A percentile compares a stretch with the other conserved stretches of the same genome.
Evolutionary conservation across 2,888 invertebrate species (phyloP).

Genomic region (Agriopis leucophaearia): DNA sequence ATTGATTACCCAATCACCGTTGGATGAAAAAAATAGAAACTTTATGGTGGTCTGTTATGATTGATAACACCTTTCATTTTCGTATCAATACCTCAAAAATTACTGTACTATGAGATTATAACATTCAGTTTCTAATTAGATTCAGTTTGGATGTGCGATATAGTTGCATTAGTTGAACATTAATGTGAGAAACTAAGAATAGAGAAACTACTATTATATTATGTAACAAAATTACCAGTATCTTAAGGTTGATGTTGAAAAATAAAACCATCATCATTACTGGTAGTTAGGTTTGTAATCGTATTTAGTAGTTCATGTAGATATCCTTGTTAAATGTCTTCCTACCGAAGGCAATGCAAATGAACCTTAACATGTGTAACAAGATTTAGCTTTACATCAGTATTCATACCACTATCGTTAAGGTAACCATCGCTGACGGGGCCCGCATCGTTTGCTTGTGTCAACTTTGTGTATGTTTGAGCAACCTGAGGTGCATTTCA

Average conservation of each 20-base stretch:
- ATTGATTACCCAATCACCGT: conserved; percentile 27
- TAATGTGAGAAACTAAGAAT: conserved; percentile 21
- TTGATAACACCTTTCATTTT: conserved; percentile 44
- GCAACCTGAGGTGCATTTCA: conserved; percentile 69
- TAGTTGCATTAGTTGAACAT: conserved; percentile 11
- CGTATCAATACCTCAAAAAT: conserved; percentile 23
- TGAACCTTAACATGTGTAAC: conserved; percentile 52
- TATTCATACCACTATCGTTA: conserved; percentile 60
- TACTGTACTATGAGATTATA: conserved; percentile 7
- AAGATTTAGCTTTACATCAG: conserved; percentile 57
- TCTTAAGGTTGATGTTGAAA: background rate
- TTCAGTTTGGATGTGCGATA: conserved; percentile 18
- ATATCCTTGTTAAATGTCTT: conserved; percentile 41
- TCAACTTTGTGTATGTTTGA: conserved; percentile 68
- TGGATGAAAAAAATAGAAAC: conserved; percentile 8
- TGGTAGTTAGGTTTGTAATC: background rate
- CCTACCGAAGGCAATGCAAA: conserved; percentile 51
- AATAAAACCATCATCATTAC: background rate
- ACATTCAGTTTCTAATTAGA: conserved; percentile 38
- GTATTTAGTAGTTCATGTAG: conserved; percentile 15
- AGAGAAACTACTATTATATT: background rate
- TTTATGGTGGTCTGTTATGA: conserved; percentile 20
- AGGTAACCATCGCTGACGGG: conserved; percentile 60
- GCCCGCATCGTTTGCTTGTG: conserved; percentile 73
- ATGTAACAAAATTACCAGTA: background rate